Evolutionary conservation across 2,113 vertebrate genomes (phyloP), one percentile per base, ranked within the genome.

Genomic region (Larimichthys polyactis): DNA sequence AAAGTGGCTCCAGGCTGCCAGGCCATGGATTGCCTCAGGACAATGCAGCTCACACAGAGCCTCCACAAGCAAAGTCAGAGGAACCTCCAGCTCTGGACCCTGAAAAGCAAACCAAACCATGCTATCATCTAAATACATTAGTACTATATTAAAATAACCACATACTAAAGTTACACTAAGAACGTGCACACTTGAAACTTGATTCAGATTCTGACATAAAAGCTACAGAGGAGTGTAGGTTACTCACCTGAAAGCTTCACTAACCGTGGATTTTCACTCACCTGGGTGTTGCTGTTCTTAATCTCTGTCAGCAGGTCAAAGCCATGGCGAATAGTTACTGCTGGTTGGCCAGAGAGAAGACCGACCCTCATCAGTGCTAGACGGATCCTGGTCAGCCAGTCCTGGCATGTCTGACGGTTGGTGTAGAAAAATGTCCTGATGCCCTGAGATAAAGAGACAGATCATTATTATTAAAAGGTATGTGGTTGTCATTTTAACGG

Each of bases 341-440:
- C 98, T 5, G 98, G 98, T 58, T 99, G 98, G 29, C 98, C 98
- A n/a, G 98, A 97, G 78, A 99, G 93, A 86, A 99, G 91, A 0
- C 98, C 98, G 43, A 99, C 98, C 19, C 98, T 95, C 98, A 99
- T 99, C 84, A 99, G 96, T 19, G 98, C 98, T 79, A 99, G 95
- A 55, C 98, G 96, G 71, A 99, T 98, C 62, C 98, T 95, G 0
- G 98, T 99, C 72, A 99, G 93, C 98, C 98, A 99, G 84, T 99
- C 98, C 67, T 99, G 98, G 85, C 98, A 99, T 0, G 98, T 99
- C 92, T 99, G 98, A 15, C 98, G 97, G 85, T 99, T 99, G 3
- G 98, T 99, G 59, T 98, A 98, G 85, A 99, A 99, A 91, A 99
- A 99, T 0, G 98, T 99, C 82, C 97, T 96, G 86, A 99, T 99